Evolutionary conservation across 2,797 vertebrate genomes (phyloP).

Genomic region (Serranus cabrilla): DNA sequence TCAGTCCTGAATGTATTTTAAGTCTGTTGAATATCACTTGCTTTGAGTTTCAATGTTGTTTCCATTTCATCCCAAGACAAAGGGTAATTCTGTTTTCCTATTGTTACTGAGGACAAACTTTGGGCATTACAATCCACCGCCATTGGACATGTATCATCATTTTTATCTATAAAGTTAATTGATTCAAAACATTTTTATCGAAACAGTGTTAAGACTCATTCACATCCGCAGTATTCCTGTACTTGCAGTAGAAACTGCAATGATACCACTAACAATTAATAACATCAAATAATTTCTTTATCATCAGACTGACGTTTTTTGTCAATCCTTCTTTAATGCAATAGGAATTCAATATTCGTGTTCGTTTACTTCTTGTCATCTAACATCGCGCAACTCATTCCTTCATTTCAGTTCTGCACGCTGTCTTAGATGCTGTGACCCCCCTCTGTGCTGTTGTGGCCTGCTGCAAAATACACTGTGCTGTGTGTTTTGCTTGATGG

Average conservation of each 20-base stretch:
- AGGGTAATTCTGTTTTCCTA: constrained; percentile 76
- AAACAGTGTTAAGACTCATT: constrained; percentile 13
- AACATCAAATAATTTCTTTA: constrained; percentile 17
- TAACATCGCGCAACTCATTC: constrained; percentile 76
- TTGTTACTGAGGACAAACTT: constrained; percentile 66
- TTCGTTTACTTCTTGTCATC: constrained; percentile 59
- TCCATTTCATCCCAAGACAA: constrained; percentile 69
- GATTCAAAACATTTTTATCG: constrained; percentile 11
- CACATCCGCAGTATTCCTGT: constrained; percentile 16
- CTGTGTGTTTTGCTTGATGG: constrained; percentile 81
- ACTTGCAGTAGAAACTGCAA: constrained; percentile 16
- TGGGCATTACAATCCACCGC: constrained; percentile 42
- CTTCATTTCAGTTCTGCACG: constrained; percentile 81
- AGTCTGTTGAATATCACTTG: constrained; percentile 57
- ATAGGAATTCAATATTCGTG: constrained; percentile 77
- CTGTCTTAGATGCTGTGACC: constrained; percentile 66
- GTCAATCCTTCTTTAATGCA: constrained; percentile 52
- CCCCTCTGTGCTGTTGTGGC: constrained; percentile 65
- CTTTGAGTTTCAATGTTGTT: constrained; percentile 68
- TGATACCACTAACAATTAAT: constrained; percentile 6
- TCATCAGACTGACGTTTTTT: constrained; percentile 30
- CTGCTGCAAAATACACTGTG: constrained; percentile 74
- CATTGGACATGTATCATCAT: constrained; percentile 54
- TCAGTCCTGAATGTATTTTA: constrained; percentile 56
- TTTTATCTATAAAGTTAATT: constrained; percentile 27